Base-by-base conservation (phyloP, 2,113 vertebrate genomes). In the Petromus typicus region DNA sequence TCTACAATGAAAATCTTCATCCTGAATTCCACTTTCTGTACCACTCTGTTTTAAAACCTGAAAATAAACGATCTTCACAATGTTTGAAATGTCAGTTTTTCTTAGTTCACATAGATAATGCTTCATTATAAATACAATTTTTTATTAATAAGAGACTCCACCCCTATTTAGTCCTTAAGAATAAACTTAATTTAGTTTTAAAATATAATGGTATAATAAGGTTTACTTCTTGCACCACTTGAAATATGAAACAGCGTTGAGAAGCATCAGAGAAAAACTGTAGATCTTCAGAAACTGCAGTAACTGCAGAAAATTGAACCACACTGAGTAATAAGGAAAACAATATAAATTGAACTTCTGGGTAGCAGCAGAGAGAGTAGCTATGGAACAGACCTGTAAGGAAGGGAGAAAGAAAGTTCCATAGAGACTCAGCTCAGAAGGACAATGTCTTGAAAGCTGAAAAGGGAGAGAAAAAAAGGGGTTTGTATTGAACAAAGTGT, bases 1-100 rank as follows among this genome's bases (percentile, higher is more conserved):
- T 43, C 22, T 88, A 17, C 67, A 79, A 27, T 78, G 86, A 88
- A 88, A 95, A 89, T 92, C 71, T 84, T 85, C 40, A 11, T 88
- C 18, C 89, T 17, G 0, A 57, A 54, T 91, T 37, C n/a, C 64
- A 73, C 87, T 85, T 12, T 80, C 37, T 63, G 25, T 85, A 45
- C 25, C 59, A 69, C 1, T 75, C 11, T 79, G 61, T 82, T 81
- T 79, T 86, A 93, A 97, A 86, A 69, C 30, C 13, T 87, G 79
- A 76, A 80, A 79, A 20, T 43, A 75, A 76, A 66, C 23, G 86
- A 61, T 73, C 34, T 91, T 11, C 93, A 37, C 54, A 91, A 25
- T 22, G 18, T 91, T 93, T 93, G 79, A 88, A 92, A 51, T 88
- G 12, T 64, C 45, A 89, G 25, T 17, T 61, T 69, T 85, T 90